Evolutionary conservation across 2,113 vertebrate genomes (phyloP).

Genomic region (Eulemur macaco): DNA sequence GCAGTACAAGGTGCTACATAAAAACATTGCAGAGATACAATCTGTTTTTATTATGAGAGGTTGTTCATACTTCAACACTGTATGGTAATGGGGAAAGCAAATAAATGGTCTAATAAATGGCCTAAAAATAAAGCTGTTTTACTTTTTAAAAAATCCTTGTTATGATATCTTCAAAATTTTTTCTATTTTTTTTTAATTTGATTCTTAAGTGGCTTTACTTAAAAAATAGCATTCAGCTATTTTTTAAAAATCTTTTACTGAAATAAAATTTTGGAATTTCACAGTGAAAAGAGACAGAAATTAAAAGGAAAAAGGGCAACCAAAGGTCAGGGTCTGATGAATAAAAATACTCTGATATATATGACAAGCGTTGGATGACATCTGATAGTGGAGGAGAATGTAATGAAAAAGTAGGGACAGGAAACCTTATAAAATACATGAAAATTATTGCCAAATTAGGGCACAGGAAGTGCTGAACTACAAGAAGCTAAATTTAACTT

Average conservation of each 20-base stretch:
- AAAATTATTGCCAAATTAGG: not conserved
- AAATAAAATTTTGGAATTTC: not conserved
- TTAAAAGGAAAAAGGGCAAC: not conserved
- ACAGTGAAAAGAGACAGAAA: not conserved
- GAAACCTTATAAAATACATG: not conserved
- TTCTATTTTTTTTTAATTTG: not conserved
- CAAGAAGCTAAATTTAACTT: not conserved
- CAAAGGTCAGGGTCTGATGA: not conserved
- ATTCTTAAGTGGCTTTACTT: not conserved
- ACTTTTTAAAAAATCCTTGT: not conserved
- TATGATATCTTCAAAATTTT: not conserved
- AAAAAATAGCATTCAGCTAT: not conserved
- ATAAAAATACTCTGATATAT: not conserved
- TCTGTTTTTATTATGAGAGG: not conserved
- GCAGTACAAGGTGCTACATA: not conserved
- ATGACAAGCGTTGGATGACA: not conserved
- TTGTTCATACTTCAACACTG: not conserved
- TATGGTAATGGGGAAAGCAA: not conserved
- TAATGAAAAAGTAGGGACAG: not conserved
- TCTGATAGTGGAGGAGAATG: not conserved
- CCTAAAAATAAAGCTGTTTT: not conserved
- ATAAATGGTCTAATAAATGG: not conserved
- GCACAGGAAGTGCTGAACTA: not conserved
- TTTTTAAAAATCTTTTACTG: not conserved
- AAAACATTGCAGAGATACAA: not conserved